Evolutionary conservation across 64 coral and sea anemone genomes (phyloP), one percentile per base, ranked within the genome.

Genomic region (Actinia equina): DNA sequence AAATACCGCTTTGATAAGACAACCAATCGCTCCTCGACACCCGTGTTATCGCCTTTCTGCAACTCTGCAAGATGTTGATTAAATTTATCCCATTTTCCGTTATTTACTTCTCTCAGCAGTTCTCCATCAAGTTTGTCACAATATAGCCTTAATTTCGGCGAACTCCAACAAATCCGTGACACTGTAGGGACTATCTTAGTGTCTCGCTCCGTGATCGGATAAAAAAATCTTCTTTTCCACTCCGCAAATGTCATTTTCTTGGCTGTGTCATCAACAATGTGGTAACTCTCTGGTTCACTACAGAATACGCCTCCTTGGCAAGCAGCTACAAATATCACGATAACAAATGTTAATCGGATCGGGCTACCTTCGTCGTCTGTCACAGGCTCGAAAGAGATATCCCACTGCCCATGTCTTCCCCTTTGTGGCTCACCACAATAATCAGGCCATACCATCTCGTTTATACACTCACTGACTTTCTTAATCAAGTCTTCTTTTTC

Each of bases 391-490:
- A 86, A 86, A 43, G 12, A 14, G 7, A 86, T 44, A 27, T 86
- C 59, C 84, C 84, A 86, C 59, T 86, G 83, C 6, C 62, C 62
- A n/a, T 65, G 1, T 43, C 18, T 86, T 61, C 84, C 84, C 19
- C n/a, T 86, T 49, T 45, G 41, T 45, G 84, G 59, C 4, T 61
- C 41, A 6, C 18, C 44, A 67, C 84, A 64, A 44, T 70, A 18
- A 23, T 69, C 84, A 42, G 84, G 84, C 84, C 84, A 86, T 43
- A 23, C 49, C 84, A 86, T 86, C 46, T 86, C 45, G 67, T 86
- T 59, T 30, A 86, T 86, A 17, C 44, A 67, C 49, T 86, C 8
- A 18, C 45, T 64, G 15, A 86, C 8, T 44, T 86, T 65, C 42
- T 10, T 45, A 12, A n/a, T 14, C 6, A 57, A 70, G 3, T 43